Base-by-base conservation (phyloP, 2,888 invertebrate species). In the Incurvaria masculella region DNA sequence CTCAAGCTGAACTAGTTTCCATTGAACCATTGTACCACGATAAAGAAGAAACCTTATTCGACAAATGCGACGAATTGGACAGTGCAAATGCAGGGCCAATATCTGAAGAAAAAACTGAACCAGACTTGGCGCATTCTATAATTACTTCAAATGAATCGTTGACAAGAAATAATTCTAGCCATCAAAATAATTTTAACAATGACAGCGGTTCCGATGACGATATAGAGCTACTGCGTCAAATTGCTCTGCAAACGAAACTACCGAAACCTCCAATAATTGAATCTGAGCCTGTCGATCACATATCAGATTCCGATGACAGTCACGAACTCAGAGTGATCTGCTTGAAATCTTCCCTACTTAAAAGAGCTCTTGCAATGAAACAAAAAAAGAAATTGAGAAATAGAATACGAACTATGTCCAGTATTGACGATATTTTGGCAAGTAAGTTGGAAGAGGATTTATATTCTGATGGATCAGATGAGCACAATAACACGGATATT, bases 261-360 rank as follows among this genome's bases (percentile, higher is more conserved):
- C 45, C 53, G 4, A 72, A 74, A 59, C 19, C 51, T 17, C 63
- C 63, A 56, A 47, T 49, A 48, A 49, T 51, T 23, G 47, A 54
- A 51, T 45, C 50, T 48, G 50, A 57, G 47, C 26, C 42, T 46
- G 46, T 51, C 33, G 47, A 52, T 45, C 49, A 48, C 51, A 59
- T 59, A 21, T 71, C 72, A 43, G 79, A 80, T 51, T 81, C 81
- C 51, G 80, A 79, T 57, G 84, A 85, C 53, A 81, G 79, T 60
- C 86, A 87, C 46, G 79, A 85, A 55, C 64, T 87, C 44, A 70
- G 87, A 54, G 65, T 85, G 55, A 85, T 83, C 53, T 87, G 87
- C 47, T 65, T 87, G n/a, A 82, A 81, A 56, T 86, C 87, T n/a
- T 84, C 87, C 5, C 68, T 86, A 41, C 58, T 86, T 40, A 86